Evolutionary conservation across 2,888 invertebrate genomes (phyloP), one percentile per base, ranked within the genome.

Genomic region (Tipula unca): DNA sequence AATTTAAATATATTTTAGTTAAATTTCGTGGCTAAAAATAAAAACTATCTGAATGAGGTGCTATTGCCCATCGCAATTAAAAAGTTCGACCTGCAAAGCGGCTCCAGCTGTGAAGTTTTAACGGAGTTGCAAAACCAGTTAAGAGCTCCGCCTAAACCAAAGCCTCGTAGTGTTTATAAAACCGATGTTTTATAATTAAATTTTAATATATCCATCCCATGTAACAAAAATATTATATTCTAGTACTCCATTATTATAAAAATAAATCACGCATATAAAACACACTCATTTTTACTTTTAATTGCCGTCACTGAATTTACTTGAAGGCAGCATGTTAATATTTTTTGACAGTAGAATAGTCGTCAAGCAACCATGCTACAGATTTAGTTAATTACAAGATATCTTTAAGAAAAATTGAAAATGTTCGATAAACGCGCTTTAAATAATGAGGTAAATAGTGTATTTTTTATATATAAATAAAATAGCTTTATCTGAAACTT

Each of bases 81-180:
- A 0, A 90, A 90, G 86, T 91, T 90, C 85, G 89, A 89, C 3
- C 88, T 88, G 82, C 89, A 89, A 1, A 89, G 89, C 14, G 89
- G 89, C 0, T 88, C 88, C 1, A 89, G 89, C 86, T 89, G 89
- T 85, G 89, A 88, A 10, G 88, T 88, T 10, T 87, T 91, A 17
- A 86, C 88, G 4, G 89, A 89, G 25, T 86, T 90, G 48, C 88
- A 89, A 86, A 86, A 88, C 17, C 88, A 89, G 86, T 87, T 90
- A 1, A 84, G 86, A 29, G 89, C 88, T 3, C 89, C 89, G 3
- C 91, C 91, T 1, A 88, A 89, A 87, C 90, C 91, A 1, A 90
- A 90, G 29, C 91, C 91, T 86, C 89, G 91, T 13, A 91, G 89
- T 87, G 89, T 91, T 85, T 91, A 91, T 86, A 90, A 90, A 87